These are phyloP conservation scores for Neoseiulus cucumeris DNA, from an alignment of 1,140 invertebrate genomes.

Conservation along the genomic window DNA sequence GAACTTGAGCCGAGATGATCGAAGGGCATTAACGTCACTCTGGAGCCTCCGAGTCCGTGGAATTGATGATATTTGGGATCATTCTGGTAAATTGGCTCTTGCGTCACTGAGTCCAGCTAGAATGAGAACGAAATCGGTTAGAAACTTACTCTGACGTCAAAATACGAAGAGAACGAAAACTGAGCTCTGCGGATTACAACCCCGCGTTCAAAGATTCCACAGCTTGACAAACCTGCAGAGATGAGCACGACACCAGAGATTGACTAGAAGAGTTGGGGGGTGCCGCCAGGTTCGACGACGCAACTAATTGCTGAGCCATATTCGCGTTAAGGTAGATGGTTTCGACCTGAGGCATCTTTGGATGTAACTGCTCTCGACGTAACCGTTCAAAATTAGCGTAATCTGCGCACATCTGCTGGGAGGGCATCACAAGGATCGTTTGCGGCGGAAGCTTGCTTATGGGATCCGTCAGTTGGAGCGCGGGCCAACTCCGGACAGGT, in stretches of 20 bases:
- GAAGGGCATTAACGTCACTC: neutral
- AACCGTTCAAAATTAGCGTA: neutral
- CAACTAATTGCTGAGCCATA: too few species aligned
- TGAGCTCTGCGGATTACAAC: too few species aligned
- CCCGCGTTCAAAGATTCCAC: too few species aligned
- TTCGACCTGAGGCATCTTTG: constrained; percentile 6
- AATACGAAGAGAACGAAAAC: too few species aligned
- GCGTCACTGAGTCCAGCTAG: neutral
- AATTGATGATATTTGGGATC: constrained; percentile 7
- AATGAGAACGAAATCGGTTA: too few species aligned
- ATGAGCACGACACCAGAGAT: too few species aligned
- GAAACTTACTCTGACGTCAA: too few species aligned
- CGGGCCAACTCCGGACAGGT: neutral
- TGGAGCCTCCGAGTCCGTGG: neutral
- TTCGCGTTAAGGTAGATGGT: constrained; percentile 1
- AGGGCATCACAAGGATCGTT: neutral
- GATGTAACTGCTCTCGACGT: neutral
- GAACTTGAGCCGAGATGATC: neutral
- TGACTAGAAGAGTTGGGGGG: too few species aligned
- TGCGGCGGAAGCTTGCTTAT: neutral
- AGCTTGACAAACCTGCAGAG: too few species aligned
- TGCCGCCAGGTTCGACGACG: too few species aligned
- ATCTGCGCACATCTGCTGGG: neutral
- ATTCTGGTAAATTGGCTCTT: constrained; percentile 3
- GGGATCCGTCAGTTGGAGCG: neutral